Percentiles rank a stretch among this genome's conserved stretches.
Evolutionary conservation across 2,113 vertebrate genomes (phyloP).

Genomic region (Haplochromis vanheusdeni): DNA sequence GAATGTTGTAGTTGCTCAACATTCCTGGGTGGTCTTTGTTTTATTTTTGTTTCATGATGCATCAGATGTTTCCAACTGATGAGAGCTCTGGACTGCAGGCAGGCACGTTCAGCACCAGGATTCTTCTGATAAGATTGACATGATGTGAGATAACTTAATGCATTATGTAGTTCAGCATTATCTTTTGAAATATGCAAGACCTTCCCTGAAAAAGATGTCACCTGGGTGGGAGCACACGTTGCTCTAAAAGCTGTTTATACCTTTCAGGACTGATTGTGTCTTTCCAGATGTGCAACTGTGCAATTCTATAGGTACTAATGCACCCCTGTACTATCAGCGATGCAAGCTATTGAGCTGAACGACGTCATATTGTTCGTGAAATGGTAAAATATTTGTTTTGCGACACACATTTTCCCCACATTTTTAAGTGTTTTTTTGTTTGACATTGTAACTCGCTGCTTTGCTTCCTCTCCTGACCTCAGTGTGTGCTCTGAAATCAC

Average conservation of each 20-base stretch:
- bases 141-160: background rate
- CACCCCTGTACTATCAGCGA: background rate
- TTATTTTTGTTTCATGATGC: background rate
- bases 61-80: background rate
- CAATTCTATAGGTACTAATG: background rate
- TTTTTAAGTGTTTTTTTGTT: background rate
- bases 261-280: background rate
- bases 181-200: background rate
- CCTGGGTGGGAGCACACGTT: background rate
- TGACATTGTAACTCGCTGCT: background rate
- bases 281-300: background rate
- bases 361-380: background rate
- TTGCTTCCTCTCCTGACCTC: background rate
- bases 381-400: background rate
- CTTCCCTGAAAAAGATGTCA: background rate
- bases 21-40: background rate
- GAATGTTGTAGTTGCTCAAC: background rate
- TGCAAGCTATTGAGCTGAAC: background rate
- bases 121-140: background rate
- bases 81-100: background rate
- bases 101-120: background rate
- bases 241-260: background rate
- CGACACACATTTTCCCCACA: background rate
- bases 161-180: background rate
- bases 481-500: background rate